These are phyloP conservation scores for Xiphophorus maculatus DNA, from an alignment of 2,113 vertebrate species.

Conservation along the genomic window DNA sequence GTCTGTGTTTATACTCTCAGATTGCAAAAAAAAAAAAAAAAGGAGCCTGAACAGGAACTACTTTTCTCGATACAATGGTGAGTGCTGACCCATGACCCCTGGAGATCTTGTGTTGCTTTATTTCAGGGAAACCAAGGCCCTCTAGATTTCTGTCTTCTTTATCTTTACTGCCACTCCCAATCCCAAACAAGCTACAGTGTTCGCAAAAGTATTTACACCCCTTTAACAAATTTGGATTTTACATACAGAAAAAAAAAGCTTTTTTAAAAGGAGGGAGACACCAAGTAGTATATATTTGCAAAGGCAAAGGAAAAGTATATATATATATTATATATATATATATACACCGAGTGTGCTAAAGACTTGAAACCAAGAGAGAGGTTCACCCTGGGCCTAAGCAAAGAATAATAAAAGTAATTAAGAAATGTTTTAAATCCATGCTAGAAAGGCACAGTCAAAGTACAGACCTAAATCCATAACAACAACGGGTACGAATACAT, in stretches of 20 bases:
- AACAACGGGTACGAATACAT: background rate
- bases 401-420: background rate
- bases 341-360: background rate
- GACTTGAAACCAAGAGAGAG: background rate
- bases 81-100: constrained; percentile 70
- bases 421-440: background rate
- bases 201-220: constrained; percentile 1
- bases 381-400: background rate
- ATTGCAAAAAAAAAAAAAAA: constrained; percentile 42
- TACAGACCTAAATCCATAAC: background rate
- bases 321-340: too few relatives aligned
- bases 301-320: too few relatives aligned
- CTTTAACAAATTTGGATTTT: too few relatives aligned
- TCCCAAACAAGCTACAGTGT: constrained; percentile 6
- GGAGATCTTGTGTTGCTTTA: constrained; percentile 58
- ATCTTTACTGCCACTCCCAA: background rate
- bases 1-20: constrained; percentile 64
- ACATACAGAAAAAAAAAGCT: too few relatives aligned
- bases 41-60: constrained; percentile 61
- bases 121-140: constrained; percentile 19
- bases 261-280: too few relatives aligned
- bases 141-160: constrained; percentile 35
- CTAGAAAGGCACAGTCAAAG: background rate
- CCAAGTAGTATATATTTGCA: too few relatives aligned
- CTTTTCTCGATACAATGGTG: constrained; percentile 59